A percentile compares a stretch with the other conserved stretches of the same genome.
Conservation (phyloP, 2,113 vertebrate genomes). For the Mormoops blainvillei region DNA sequence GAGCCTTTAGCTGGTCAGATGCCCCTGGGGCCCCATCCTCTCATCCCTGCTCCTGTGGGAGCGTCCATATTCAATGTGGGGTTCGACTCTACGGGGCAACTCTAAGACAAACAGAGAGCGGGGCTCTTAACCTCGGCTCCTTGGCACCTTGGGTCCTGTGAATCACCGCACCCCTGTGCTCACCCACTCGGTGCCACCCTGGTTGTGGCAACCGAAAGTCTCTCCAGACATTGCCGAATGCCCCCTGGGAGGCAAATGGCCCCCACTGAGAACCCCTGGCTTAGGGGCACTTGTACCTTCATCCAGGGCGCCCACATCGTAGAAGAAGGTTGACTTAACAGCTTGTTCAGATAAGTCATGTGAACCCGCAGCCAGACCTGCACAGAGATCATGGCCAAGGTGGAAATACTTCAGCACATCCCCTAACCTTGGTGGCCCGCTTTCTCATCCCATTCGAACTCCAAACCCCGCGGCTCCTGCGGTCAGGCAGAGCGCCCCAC, state of each 20-base stretch:
- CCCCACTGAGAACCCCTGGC: not conserved
- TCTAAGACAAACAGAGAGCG: rapidly evolving
- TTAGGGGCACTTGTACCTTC: rapidly evolving
- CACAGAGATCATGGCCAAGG: rapidly evolving
- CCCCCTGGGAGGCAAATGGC: not conserved
- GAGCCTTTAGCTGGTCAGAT: not conserved
- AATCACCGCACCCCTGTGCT: rapidly evolving
- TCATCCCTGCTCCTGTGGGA: rapidly evolving
- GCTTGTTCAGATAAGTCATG: rapidly evolving
- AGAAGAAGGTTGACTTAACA: rapidly evolving
- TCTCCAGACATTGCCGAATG: not conserved
- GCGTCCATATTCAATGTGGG: not conserved
- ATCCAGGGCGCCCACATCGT: rapidly evolving
- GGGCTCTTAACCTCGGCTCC: rapidly evolving
- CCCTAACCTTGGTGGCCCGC: rapidly evolving
- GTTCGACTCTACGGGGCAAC: rapidly evolving
- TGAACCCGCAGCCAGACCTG: rapidly evolving
- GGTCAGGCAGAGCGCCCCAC: not conserved
- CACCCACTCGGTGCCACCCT: not conserved
- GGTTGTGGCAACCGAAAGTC: not conserved
- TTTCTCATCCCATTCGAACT: not conserved
- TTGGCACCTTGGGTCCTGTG: not conserved
- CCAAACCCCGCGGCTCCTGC: too few relatives aligned
- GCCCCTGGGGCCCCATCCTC: not conserved
- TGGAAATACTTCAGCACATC: rapidly evolving